Evolutionary conservation across 2,113 vertebrate genomes (phyloP).

Genomic region (Nothobranchius kuhntae): DNA sequence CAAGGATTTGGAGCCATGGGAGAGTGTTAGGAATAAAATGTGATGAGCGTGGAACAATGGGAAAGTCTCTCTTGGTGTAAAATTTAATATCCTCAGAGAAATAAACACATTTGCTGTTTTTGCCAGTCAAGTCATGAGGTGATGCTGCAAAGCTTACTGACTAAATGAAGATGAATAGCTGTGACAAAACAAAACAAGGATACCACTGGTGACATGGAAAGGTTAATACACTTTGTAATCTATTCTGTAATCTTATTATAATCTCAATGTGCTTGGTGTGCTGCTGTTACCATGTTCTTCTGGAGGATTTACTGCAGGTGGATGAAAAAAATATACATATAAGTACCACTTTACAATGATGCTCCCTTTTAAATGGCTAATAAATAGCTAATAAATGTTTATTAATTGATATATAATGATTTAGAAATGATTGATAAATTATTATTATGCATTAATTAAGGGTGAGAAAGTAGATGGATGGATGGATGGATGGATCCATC

Average conservation of each 20-base stretch:
- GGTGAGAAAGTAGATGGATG: no score
- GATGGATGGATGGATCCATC: not conserved
- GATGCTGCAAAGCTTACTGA: not conserved
- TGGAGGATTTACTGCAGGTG: not conserved
- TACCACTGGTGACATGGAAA: not conserved
- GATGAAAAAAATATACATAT: no score
- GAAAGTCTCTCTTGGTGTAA: constrained; percentile 3
- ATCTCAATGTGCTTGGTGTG: not conserved
- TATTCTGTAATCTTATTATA: not conserved
- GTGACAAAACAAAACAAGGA: not conserved
- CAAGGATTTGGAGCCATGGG: constrained; percentile 5
- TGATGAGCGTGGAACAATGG: constrained; percentile 11
- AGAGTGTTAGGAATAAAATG: constrained; percentile 21
- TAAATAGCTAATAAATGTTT: no score
- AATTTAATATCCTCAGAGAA: constrained; percentile 26
- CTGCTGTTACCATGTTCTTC: no score
- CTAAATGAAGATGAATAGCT: not conserved
- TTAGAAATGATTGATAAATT: no score
- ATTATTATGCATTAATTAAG: no score
- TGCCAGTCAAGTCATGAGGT: constrained; percentile 18
- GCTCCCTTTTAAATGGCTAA: no score
- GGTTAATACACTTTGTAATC: not conserved
- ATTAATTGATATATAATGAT: no score
- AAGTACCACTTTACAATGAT: no score
- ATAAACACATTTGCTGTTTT: constrained; percentile 11